Percentiles rank a stretch among this genome's conserved stretches.
phyloP scores from a whole-genome alignment of 2,888 invertebrate genomes.

The Cyrtodaria siliqua region DNA sequence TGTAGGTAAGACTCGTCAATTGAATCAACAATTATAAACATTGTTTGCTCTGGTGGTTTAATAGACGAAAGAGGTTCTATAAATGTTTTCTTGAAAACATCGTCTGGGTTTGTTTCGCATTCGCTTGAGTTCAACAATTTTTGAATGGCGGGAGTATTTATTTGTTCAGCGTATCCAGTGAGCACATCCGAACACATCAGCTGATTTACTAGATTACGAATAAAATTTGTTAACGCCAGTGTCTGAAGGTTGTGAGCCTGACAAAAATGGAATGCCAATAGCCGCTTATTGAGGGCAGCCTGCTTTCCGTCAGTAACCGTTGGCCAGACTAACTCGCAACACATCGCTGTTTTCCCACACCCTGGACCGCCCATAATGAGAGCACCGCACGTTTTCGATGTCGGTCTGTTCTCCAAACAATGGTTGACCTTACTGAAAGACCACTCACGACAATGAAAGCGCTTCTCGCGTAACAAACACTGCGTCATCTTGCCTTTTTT shows the following conservation, averaged over 20 bases:
- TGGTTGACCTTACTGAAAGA: constrained; percentile 97
- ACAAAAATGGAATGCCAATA: constrained; percentile 95
- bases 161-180: constrained; percentile 74
- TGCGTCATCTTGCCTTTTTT: constrained; percentile 75
- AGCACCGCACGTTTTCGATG: constrained; percentile 92
- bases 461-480: constrained; percentile 80
- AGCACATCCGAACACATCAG: constrained; percentile 87
- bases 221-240: constrained; percentile 94
- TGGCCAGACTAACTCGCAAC: constrained; percentile 88
- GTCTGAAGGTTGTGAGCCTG: constrained; percentile 88
- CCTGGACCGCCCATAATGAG: constrained; percentile 96
- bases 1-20: constrained; percentile 91
- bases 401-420: constrained; percentile 94
- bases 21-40: constrained; percentile 96
- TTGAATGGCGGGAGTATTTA: constrained; percentile 92
- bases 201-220: constrained; percentile 88
- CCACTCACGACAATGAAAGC: constrained; percentile 97
- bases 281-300: constrained; percentile 90
- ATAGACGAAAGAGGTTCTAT: constrained; percentile 95
- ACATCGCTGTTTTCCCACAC: constrained; percentile 93
- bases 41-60: constrained; percentile 92
- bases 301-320: constrained; percentile 89
- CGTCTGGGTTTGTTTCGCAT: constrained; percentile 94
- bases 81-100: constrained; percentile 95
- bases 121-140: constrained; percentile 90